These are phyloP conservation scores for Apoderus coryli DNA, from an alignment of 2,888 invertebrate genomes.

Conservation along the genomic window DNA sequence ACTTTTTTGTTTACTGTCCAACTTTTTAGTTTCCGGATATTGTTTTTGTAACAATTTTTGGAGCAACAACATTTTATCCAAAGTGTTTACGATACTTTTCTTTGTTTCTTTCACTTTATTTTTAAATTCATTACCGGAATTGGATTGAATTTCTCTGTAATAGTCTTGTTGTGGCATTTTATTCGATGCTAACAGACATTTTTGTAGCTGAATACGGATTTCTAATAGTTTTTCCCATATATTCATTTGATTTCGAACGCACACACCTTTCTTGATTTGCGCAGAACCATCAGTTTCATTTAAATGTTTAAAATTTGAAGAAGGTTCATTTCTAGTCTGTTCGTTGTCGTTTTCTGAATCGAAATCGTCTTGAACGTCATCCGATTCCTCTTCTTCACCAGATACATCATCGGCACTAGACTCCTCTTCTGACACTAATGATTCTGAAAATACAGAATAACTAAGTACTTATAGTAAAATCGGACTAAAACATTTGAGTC, in stretches of 20 bases:
- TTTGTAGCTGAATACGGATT: slow-evolving; percentile 76
- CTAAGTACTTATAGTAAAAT: too few relatives aligned
- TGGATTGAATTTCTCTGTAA: slow-evolving; percentile 34
- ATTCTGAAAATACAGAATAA: slow-evolving; percentile 8
- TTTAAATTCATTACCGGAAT: slow-evolving; percentile 34
- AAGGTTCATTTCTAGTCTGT: slow-evolving; percentile 17
- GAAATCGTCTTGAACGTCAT: slow-evolving; percentile 18
- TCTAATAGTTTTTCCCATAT: slow-evolving; percentile 81
- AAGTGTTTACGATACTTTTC: slow-evolving; percentile 39
- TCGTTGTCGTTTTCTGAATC: slow-evolving; percentile 34
- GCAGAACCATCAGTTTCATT: slow-evolving; percentile 38
- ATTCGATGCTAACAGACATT: slow-evolving; percentile 60
- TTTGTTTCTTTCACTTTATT: slow-evolving; percentile 38
- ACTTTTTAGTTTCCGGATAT: slow-evolving; percentile 52
- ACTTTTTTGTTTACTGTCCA: slow-evolving; percentile 22
- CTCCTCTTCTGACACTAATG: too few relatives aligned
- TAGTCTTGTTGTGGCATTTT: slow-evolving; percentile 55
- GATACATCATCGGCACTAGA: slow-evolving; percentile 25
- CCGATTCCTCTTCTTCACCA: slow-evolving; percentile 23
- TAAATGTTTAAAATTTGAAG: slow-evolving; percentile 38
- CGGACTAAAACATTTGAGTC: too few relatives aligned
- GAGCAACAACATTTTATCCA: slow-evolving; percentile 49
- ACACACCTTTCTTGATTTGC: slow-evolving; percentile 48
- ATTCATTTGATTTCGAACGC: slow-evolving; percentile 53
- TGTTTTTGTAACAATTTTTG: slow-evolving; percentile 45